A percentile compares a stretch with the other conserved stretches of the same genome.
Conservation (phyloP, 2,113 vertebrate genomes). For the Mixornis gularis region DNA sequence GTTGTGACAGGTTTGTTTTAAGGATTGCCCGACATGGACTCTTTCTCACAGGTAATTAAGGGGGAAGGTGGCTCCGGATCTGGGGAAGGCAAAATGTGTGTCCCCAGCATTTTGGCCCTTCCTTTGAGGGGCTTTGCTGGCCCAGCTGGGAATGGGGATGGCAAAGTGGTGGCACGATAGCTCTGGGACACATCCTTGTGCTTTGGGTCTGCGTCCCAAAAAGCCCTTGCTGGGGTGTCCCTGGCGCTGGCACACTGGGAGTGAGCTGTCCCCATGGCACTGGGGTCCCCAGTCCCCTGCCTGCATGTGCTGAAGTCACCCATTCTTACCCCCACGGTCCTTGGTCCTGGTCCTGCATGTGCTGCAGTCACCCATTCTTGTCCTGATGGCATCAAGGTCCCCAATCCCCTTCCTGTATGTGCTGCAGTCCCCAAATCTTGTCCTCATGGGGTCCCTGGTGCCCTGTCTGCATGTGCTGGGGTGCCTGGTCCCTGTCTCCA, state of each 20-base stretch:
- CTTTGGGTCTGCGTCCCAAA: not conserved
- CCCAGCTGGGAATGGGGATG: accelerated
- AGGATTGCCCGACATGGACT: not conserved
- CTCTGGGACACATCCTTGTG: accelerated
- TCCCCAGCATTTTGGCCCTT: not conserved
- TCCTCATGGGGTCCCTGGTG: not conserved
- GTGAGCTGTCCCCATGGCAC: not conserved
- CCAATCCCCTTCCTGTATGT: accelerated
- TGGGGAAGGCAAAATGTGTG: not conserved
- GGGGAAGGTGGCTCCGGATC: not conserved
- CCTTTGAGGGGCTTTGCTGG: not conserved
- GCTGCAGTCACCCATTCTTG: not conserved
- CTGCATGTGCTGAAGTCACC: not conserved
- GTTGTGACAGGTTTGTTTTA: not conserved
- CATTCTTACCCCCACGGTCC: not conserved
- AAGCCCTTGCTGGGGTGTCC: not conserved
- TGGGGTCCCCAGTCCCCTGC: accelerated
- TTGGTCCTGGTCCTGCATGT: accelerated
- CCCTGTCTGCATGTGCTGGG: not conserved
- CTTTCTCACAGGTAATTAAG: not conserved
- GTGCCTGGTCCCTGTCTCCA: accelerated
- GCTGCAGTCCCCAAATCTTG: not conserved
- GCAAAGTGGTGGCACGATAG: accelerated
- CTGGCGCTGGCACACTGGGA: accelerated
- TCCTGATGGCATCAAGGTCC: not conserved